Conservation (phyloP, 2,797 vertebrate species). For the Micromesistius poutassou region DNA sequence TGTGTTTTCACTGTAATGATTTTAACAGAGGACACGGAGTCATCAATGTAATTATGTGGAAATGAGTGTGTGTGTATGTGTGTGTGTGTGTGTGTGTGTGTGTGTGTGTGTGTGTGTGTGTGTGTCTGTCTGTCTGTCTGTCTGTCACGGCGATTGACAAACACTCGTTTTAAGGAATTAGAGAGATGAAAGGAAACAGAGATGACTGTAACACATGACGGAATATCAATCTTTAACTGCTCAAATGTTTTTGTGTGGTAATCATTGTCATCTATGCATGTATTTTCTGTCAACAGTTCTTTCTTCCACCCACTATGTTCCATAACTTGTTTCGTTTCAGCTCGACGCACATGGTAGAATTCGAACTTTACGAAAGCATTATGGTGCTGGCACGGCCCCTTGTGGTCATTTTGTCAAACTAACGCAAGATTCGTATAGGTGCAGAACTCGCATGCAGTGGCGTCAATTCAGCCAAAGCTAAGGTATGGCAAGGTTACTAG, state of each 20-base stretch:
- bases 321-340: background rate
- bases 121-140: background rate
- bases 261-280: background rate
- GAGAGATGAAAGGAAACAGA: constrained; percentile 55
- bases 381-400: constrained; percentile 42
- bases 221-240: constrained; percentile 44
- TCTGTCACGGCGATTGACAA: constrained; percentile 52
- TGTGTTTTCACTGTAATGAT: constrained; percentile 56
- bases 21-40: constrained; percentile 23
- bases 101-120: constrained; percentile 23
- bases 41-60: background rate
- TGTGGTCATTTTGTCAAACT: constrained; percentile 24
- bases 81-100: constrained; percentile 31
- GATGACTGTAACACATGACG: constrained; percentile 41
- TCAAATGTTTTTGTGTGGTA: constrained; percentile 2
- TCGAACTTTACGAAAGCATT: background rate
- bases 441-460: too few species aligned
- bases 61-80: constrained; percentile 5
- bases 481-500: too few species aligned
- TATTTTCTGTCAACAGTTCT: background rate
- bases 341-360: background rate
- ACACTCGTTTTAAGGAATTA: constrained; percentile 60
- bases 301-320: background rate
- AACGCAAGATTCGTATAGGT: background rate
- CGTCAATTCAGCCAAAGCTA: too few species aligned